These are phyloP conservation scores for Microcebus griseorufus DNA, from an alignment of 2,113 vertebrate species.

Conservation along the genomic window DNA sequence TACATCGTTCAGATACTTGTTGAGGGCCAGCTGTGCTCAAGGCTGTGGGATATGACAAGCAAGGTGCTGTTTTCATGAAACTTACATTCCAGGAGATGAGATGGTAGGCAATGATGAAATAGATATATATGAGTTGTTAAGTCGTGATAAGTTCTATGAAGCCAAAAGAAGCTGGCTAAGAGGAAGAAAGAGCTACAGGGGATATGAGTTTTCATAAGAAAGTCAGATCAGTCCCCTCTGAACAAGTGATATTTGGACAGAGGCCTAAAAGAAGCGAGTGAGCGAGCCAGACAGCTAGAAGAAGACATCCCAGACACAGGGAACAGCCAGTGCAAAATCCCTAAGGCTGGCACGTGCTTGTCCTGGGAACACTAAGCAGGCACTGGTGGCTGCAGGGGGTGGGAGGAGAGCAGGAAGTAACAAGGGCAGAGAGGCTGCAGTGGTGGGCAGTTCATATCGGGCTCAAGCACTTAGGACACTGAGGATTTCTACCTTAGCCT, in stretches of 20 bases:
- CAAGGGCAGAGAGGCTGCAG: neutral
- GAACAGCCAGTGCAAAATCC: neutral
- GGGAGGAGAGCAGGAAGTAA: neutral
- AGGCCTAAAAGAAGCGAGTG: neutral
- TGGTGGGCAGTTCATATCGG: too few relatives aligned
- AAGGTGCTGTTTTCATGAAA: neutral
- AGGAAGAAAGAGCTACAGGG: neutral
- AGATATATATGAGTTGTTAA: neutral
- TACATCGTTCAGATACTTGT: neutral
- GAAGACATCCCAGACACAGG: neutral
- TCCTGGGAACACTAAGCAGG: neutral
- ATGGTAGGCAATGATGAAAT: neutral
- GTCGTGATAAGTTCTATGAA: neutral
- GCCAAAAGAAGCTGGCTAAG: neutral
- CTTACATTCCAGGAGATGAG: neutral
- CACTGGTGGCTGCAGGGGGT: accelerated
- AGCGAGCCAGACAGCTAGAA: neutral
- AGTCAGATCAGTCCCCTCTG: neutral
- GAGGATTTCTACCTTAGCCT: neutral
- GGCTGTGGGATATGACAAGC: neutral
- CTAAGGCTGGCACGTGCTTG: neutral
- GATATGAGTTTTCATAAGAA: neutral
- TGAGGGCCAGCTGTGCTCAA: neutral
- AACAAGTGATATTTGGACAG: neutral
- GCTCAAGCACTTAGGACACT: neutral